A percentile compares a stretch with the other conserved stretches of the same genome.
phyloP scores from a whole-genome alignment of 2,113 vertebrate species.

The Nesoenas mayeri region DNA sequence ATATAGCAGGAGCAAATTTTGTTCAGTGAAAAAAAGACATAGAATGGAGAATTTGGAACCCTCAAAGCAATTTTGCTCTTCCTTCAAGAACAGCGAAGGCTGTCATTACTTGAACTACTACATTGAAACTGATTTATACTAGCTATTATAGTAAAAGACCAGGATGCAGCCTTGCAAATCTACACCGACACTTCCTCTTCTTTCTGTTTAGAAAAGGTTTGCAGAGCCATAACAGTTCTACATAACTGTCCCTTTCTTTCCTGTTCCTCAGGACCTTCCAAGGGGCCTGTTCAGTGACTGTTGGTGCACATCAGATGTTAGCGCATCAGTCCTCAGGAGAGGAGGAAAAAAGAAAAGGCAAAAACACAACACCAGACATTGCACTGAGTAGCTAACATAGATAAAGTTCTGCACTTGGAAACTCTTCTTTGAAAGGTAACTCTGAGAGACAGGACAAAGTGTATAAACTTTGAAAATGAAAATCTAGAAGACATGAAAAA shows the following conservation, averaged over 20 bases:
- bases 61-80: background rate
- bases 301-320: background rate
- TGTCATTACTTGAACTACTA: background rate
- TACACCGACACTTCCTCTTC: background rate
- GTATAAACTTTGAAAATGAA: background rate
- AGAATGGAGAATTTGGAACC: background rate
- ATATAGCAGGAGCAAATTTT: background rate
- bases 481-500: background rate
- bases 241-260: background rate
- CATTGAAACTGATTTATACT: background rate
- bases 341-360: background rate
- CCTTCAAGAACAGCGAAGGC: background rate
- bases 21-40: background rate
- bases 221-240: background rate
- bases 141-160: background rate
- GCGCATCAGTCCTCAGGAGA: no score
- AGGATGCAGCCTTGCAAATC: background rate
- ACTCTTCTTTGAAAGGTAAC: background rate
- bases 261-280: background rate
- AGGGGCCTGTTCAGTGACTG: background rate
- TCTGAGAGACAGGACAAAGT: background rate
- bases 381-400: background rate
- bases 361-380: no score
- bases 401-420: background rate
- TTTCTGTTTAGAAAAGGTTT: background rate